Base-by-base conservation (phyloP, 2,113 vertebrate genomes). In the Gopherus flavomarginatus region DNA sequence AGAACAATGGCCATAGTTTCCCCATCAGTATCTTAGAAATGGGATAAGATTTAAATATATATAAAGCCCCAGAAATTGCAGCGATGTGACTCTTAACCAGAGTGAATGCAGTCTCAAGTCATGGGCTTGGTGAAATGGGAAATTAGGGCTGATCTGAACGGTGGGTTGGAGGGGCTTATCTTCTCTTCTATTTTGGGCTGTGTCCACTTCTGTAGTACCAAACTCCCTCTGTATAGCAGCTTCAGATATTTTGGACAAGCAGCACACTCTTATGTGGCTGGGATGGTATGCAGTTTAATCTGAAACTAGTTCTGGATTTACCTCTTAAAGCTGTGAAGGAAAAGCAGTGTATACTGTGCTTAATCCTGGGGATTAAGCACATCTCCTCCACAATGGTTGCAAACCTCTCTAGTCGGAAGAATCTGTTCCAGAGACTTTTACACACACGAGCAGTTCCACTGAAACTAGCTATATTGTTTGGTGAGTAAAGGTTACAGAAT, bases 221-320 rank as follows among this genome's bases (percentile, higher is more conserved):
- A 10, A 38, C 47, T 65, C 11, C 26, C 56, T 83, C 3, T 11
- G 57, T 93, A n/a, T 72, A 88, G 72, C 77, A n/a, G 81, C 38
- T 77, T 75, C 86, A 35, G 81, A 81, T 69, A 49, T 83, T 87
- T 22, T 95, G 75, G 49, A 72, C 35, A 11, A 65, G 3, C 29
- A 77, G 0, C 26, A 31, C 1, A 0, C 53, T 81, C 3, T 85
- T 13, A 8, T 44, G 24, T 31, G 50, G 49, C 2, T 88, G 44
- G 16, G 79, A 54, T 83, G 16, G 65, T 35, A 38, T 38, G 65
- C 65, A 72, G 7, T 38, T 38, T 72, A 35, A n/a, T 38, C 57
- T 78, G 53, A 52, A 81, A 38, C 50, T 54, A 87, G 62, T 82
- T 83, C 12, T 5, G 79, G 69, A 47, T 92, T 87, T 92, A 50